Percentiles rank a stretch among this genome's conserved stretches.
Conservation (phyloP, 30 jellyfish, hydroid and myxozoan genomes). For the Pseudorhiza aurosa region DNA sequence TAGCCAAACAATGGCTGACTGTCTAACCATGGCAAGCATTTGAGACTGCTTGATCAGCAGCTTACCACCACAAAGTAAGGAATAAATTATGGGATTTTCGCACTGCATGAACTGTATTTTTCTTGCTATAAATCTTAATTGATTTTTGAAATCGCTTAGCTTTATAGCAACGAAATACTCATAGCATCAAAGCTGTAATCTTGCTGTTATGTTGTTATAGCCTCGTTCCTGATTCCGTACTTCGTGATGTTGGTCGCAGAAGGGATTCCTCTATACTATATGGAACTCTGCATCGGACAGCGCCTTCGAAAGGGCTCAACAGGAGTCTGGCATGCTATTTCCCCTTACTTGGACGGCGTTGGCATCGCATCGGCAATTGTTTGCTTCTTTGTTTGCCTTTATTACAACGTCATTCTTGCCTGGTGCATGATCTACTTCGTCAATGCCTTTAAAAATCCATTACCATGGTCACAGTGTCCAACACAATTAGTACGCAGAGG, state of each 20-base stretch:
- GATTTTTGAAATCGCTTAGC: no score
- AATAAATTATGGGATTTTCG: no score
- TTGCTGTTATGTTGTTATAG: no score
- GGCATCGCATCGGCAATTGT: constrained; percentile 94
- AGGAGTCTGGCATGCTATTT: constrained; percentile 96
- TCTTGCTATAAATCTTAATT: no score
- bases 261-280: constrained; percentile 95
- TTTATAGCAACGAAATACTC: no score
- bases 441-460: constrained; percentile 86
- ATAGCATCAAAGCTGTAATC: no score
- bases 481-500: constrained; percentile 63
- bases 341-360: constrained; percentile 95
- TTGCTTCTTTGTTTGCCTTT: constrained; percentile 92
- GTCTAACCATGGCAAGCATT: no score
- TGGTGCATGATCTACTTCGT: constrained; percentile 96
- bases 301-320: constrained; percentile 94
- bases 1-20: no score
- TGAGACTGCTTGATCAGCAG: no score
- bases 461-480: constrained; percentile 99
- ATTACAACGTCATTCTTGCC: constrained; percentile 96
- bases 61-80: no score
- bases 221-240: constrained; percentile 97
- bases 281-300: constrained; percentile 98
- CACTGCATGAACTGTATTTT: no score
- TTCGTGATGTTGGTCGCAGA: constrained; percentile 91